Percentiles rank a stretch among this genome's conserved stretches.
phyloP scores from a whole-genome alignment of 2,888 invertebrate genomes.

The Drosophila barbarae region DNA sequence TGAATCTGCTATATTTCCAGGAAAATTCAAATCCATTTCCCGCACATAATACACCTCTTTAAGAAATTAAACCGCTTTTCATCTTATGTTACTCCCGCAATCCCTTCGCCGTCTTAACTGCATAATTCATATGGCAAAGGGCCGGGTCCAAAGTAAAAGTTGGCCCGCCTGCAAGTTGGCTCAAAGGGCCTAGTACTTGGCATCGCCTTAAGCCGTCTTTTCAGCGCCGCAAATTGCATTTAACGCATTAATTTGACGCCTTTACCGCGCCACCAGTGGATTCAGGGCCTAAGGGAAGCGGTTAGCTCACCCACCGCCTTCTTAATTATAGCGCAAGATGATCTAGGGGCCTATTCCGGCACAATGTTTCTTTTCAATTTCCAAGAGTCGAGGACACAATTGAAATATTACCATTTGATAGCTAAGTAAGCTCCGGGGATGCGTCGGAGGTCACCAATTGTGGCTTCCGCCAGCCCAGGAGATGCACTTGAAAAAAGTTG shows the following conservation, averaged over 20 bases:
- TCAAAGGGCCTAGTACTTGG: slow-evolving; percentile 38
- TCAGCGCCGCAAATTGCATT: slow-evolving; percentile 62
- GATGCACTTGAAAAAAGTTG: not conserved
- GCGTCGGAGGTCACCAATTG: slow-evolving; percentile 12
- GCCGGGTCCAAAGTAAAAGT: slow-evolving; percentile 22
- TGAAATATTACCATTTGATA: slow-evolving; percentile 66
- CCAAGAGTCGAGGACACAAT: slow-evolving; percentile 47
- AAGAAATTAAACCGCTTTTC: slow-evolving; percentile 27
- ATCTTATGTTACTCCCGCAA: slow-evolving; percentile 9
- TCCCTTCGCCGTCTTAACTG: slow-evolving; percentile 6
- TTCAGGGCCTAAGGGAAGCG: slow-evolving; percentile 1
- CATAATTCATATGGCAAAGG: slow-evolving; percentile 36
- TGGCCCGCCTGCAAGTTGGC: slow-evolving; percentile 30
- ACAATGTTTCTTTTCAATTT: slow-evolving; percentile 60
- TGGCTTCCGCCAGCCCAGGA: not conserved
- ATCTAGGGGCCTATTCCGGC: slow-evolving; percentile 8
- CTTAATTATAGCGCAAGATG: slow-evolving; percentile 40
- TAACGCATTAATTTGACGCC: slow-evolving; percentile 59
- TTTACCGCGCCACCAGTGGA: slow-evolving; percentile 9
- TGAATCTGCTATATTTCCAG: not conserved
- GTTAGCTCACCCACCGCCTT: not conserved
- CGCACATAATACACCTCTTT: not conserved
- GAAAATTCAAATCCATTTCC: not conserved
- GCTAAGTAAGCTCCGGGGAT: slow-evolving; percentile 29
- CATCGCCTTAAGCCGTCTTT: slow-evolving; percentile 50